A percentile compares a stretch with the other conserved stretches of the same genome.
Evolutionary conservation across 2,113 vertebrate species (phyloP).

Genomic region (Rhegmatorhina hoffmannsi): DNA sequence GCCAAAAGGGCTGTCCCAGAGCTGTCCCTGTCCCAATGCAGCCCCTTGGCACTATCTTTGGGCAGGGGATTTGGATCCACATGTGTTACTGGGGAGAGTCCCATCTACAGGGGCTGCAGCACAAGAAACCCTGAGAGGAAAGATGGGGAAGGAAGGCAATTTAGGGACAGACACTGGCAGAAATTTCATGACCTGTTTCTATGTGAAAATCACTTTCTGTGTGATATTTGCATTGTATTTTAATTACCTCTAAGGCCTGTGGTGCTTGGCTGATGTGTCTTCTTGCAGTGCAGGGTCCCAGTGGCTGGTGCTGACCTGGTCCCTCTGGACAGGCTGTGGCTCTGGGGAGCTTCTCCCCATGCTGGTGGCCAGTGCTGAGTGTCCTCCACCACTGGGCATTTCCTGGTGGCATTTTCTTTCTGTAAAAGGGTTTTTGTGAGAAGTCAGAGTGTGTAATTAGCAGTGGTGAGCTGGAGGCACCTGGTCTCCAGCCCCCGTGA

Average conservation of each 20-base stretch:
- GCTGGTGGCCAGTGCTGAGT: not conserved
- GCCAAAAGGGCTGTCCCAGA: not conserved
- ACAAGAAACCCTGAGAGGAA: not conserved
- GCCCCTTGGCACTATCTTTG: not conserved
- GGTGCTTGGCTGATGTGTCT: no score
- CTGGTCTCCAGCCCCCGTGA: not conserved
- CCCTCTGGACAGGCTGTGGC: no score
- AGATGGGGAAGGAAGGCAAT: not conserved
- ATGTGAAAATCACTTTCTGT: rapidly evolving
- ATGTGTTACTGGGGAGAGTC: not conserved
- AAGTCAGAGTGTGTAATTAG: rapidly evolving
- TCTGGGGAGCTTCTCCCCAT: not conserved
- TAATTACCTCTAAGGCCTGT: not conserved
- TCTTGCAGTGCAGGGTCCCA: not conserved
- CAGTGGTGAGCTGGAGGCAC: rapidly evolving
- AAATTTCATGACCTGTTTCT: not conserved
- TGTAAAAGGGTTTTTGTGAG: not conserved
- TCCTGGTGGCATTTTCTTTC: not conserved
- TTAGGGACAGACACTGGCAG: rapidly evolving
- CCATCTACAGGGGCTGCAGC: not conserved
- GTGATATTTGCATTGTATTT: not conserved
- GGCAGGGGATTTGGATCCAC: not conserved
- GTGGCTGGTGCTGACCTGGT: not conserved
- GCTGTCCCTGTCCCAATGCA: not conserved
- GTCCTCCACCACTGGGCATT: not conserved